These are phyloP conservation scores for Philopedon plagiatum DNA, from an alignment of 2,888 invertebrate genomes.

Conservation along the genomic window DNA sequence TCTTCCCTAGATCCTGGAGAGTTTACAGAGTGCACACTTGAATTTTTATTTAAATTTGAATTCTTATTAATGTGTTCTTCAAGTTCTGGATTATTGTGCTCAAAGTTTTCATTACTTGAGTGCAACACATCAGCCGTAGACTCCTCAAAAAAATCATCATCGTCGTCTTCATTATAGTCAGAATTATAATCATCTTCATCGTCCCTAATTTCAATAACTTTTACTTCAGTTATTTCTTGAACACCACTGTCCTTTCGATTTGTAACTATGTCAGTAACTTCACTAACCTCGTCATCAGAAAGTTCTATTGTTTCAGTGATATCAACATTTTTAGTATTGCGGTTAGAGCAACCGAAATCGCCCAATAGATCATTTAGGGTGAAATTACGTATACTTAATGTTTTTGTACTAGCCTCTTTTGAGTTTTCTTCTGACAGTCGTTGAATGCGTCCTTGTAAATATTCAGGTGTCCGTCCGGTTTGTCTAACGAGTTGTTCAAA, in stretches of 20 bases:
- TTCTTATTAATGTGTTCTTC: neutral
- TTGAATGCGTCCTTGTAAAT: slow-evolving; percentile 58
- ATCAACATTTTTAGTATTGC: neutral
- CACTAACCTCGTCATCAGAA: slow-evolving; percentile 34
- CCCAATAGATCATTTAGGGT: slow-evolving; percentile 20
- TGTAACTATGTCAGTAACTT: neutral
- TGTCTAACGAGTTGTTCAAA: slow-evolving; percentile 59
- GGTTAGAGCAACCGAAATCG: neutral
- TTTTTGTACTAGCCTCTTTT: neutral
- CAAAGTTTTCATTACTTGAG: neutral
- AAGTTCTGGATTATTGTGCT: neutral
- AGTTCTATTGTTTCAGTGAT: slow-evolving; percentile 28
- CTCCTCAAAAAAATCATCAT: slow-evolving; percentile 48
- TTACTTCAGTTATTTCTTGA: slow-evolving; percentile 49
- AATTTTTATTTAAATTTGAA: slow-evolving; percentile 1
- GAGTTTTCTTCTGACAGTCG: slow-evolving; percentile 51
- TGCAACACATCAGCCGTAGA: slow-evolving; percentile 2
- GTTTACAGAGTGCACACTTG: neutral
- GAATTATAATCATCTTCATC: slow-evolving; percentile 23
- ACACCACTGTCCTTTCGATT: slow-evolving; percentile 25
- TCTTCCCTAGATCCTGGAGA: neutral
- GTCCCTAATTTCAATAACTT: slow-evolving; percentile 55
- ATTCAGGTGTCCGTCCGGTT: slow-evolving; percentile 62
- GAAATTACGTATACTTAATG: slow-evolving; percentile 10
- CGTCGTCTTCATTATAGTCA: slow-evolving; percentile 52